Evolutionary conservation across 2,888 invertebrate genomes (phyloP).

Genomic region (Cephus rjabovi): DNA sequence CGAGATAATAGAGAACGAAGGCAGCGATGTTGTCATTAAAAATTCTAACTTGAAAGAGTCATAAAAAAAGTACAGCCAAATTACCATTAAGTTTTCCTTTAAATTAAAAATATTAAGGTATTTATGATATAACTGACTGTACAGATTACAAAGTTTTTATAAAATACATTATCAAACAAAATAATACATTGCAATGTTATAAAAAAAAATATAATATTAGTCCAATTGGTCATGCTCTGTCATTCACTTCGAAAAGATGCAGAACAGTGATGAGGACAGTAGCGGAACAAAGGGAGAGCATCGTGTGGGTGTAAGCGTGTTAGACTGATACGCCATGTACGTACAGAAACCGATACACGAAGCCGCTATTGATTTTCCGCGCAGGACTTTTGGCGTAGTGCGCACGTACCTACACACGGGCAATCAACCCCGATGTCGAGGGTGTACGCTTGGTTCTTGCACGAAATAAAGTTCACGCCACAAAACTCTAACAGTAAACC

Average conservation of each 20-base stretch:
- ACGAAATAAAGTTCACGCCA: slow-evolving; percentile 45
- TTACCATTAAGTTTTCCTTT: neutral
- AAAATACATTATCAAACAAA: neutral
- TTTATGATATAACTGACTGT: neutral
- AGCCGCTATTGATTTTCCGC: slow-evolving; percentile 59
- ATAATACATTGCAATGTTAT: neutral
- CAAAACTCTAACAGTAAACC: slow-evolving; percentile 28
- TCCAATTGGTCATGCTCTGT: neutral
- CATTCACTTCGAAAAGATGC: neutral
- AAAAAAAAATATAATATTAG: neutral
- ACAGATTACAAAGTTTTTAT: neutral
- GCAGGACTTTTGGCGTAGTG: slow-evolving; percentile 49
- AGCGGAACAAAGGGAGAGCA: neutral
- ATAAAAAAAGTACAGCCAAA: slow-evolving; percentile 28
- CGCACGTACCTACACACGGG: slow-evolving; percentile 49
- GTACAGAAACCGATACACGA: slow-evolving; percentile 3
- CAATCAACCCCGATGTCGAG: slow-evolving; percentile 27
- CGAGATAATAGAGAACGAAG: slow-evolving; percentile 83
- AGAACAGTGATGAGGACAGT: neutral
- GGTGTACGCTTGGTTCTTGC: slow-evolving; percentile 35
- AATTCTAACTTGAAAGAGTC: slow-evolving; percentile 66
- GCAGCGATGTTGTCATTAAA: slow-evolving; percentile 76
- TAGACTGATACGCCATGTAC: neutral
- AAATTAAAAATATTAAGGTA: neutral
- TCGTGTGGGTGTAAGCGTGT: neutral